Percentiles rank a stretch among this genome's conserved stretches.
phyloP scores from a whole-genome alignment of 1,140 invertebrate species.

The Hylyphantes graminicola region DNA sequence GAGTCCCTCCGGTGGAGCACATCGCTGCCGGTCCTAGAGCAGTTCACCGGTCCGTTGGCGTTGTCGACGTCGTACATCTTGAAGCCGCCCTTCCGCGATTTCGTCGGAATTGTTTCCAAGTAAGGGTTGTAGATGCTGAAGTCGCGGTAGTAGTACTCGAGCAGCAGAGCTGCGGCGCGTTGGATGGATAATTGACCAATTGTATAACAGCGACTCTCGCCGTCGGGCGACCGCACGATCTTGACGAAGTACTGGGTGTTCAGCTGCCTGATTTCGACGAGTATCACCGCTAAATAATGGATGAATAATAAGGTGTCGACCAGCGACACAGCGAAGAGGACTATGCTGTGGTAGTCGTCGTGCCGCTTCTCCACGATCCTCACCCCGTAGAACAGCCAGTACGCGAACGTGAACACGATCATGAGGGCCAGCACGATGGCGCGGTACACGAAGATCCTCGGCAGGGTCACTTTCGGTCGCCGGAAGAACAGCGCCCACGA shows the following conservation, averaged over 20 bases:
- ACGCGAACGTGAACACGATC: constrained; percentile 92
- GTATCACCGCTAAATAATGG: constrained; percentile 91
- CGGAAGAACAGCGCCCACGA: constrained; percentile 85
- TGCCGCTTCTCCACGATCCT: constrained; percentile 75
- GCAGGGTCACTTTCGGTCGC: constrained; percentile 85
- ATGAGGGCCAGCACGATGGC: constrained; percentile 87
- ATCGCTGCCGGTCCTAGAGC: constrained; percentile 73
- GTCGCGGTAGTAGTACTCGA: constrained; percentile 95
- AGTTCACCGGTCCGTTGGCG: constrained; percentile 67
- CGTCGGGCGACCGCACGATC: constrained; percentile 93
- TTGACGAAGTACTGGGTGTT: constrained; percentile 91
- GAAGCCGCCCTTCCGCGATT: constrained; percentile 65
- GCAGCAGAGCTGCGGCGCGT: constrained; percentile 89
- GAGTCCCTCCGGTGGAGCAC: constrained; percentile 40
- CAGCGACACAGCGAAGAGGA: constrained; percentile 89
- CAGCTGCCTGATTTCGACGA: constrained; percentile 91
- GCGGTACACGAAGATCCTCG: constrained; percentile 91
- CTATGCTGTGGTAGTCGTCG: constrained; percentile 71
- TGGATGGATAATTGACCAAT: constrained; percentile 95
- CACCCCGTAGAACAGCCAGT: constrained; percentile 97
- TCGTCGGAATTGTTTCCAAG: constrained; percentile 87
- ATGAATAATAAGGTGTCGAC: constrained; percentile 94
- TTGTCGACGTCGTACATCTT: constrained; percentile 89
- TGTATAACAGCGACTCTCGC: constrained; percentile 77
- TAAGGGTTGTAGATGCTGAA: constrained; percentile 98